Base-by-base conservation (phyloP, 2,888 invertebrate species). In the Agrypnus murinus region DNA sequence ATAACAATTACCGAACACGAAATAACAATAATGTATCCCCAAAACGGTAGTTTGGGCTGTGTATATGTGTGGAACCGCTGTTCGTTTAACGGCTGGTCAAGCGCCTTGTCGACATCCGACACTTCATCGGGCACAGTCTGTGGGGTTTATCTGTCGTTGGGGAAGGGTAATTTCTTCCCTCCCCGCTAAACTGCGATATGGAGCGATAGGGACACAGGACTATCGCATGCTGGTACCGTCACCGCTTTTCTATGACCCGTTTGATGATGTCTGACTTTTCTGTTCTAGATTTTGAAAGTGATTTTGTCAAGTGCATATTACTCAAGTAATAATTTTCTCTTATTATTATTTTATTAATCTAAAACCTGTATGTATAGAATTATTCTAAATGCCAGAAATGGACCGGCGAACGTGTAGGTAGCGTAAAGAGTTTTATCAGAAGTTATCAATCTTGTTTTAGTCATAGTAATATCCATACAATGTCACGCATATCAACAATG, bases 161-260 rank as follows among this genome's bases (percentile, higher is more conserved):
- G 71, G 57, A 71, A 71, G 66, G 71, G 66, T 66, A 71, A 71
- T 71, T 67, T 71, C 71, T 66, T 71, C 65, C 55, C 66, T 57
- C 65, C 71, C 62, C 62, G 46, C 60, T 60, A 48, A 66, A 71
- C 19, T 67, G 63, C 48, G 71, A 71, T 71, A 71, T 53, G 63
- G 71, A 46, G 66, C 38, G 71, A 71, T 71, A 71, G 65, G 55
- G 46, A 32, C 45, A 25, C 50, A 43, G 46, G 64, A 32, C 65
- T 71, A 71, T 71, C 71, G 65, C 50, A 71, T 71, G 71, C 71
- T 71, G 71, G 71, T 71, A 71, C 71, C 71, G 65, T 50, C 71
- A 71, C 71, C 63, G 71, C 63, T 63, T 67, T 71, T 63, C 71
- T 34, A 62, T 57, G 62, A 58, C 62, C 62, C 62, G 45, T 67